Evolutionary conservation across 2,888 invertebrate species (phyloP).

Genomic region (Dinocampus coccinellae): DNA sequence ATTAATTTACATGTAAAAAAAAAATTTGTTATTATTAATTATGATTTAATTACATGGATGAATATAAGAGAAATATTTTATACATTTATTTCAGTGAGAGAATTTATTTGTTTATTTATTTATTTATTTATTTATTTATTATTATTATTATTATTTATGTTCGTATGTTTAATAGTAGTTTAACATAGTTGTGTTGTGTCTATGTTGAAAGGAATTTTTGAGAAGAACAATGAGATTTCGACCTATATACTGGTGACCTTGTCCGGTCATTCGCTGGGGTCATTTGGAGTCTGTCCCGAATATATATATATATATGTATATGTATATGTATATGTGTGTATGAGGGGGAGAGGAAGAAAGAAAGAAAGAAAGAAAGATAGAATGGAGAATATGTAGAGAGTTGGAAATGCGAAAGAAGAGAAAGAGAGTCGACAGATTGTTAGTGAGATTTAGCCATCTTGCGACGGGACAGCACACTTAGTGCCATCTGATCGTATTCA

Average conservation of each 20-base stretch:
- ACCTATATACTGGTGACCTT: slow-evolving; percentile 43
- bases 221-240: slow-evolving; percentile 21
- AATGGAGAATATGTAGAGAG: not conserved
- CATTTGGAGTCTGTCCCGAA: not conserved
- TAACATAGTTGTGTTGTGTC: not conserved
- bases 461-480: slow-evolving; percentile 46
- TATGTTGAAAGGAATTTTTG: not conserved
- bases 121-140: not conserved
- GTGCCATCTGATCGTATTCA: slow-evolving; percentile 39
- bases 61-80: not conserved
- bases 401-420: not conserved
- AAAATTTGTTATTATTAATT: too few species aligned
- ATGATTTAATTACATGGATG: too few species aligned
- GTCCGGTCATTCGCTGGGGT: slow-evolving; percentile 32
- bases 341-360: not conserved
- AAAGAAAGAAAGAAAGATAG: slow-evolving; percentile 4
- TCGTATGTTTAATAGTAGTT: not conserved
- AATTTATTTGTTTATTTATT: too few species aligned
- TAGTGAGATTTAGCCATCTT: slow-evolving; percentile 46
- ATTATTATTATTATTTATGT: not conserved
- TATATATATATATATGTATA: slow-evolving; percentile 14
- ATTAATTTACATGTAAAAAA: not conserved
- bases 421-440: not conserved
- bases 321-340: slow-evolving; percentile 19
- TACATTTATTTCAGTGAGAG: not conserved